Evolutionary conservation across 2,888 invertebrate species (phyloP).

Genomic region (Pyrochroa serraticornis): DNA sequence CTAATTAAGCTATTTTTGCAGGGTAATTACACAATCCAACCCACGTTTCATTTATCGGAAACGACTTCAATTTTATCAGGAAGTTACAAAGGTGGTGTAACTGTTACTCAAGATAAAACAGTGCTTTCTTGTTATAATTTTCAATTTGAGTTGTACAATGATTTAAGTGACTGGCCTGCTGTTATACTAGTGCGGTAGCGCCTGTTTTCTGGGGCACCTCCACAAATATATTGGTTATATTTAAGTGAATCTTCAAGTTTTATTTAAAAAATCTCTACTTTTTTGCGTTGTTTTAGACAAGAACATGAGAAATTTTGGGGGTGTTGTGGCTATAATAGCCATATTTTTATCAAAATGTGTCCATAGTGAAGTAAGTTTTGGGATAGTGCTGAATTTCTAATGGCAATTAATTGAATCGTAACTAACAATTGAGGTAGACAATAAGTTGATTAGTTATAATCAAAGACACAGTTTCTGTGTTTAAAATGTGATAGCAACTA

Average conservation of each 20-base stretch:
- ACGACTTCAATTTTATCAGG: slow-evolving; percentile 31
- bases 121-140: slow-evolving; percentile 37
- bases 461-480: no score
- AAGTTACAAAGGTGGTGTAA: slow-evolving; percentile 35
- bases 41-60: slow-evolving; percentile 20
- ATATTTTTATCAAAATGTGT: no score
- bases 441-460: no score
- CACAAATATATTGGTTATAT: slow-evolving; percentile 1
- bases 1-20: slow-evolving; percentile 25
- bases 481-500: no score
- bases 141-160: slow-evolving; percentile 24
- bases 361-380: no score
- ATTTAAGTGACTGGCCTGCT: not conserved
- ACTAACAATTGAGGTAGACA: no score
- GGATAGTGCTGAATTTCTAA: no score
- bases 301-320: no score
- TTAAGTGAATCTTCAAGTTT: slow-evolving; percentile 1
- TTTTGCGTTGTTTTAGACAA: not conserved
- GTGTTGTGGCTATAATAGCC: no score
- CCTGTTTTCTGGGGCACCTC: slow-evolving; percentile 1
- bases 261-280: not conserved
- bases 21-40: slow-evolving; percentile 42
- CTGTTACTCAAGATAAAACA: slow-evolving; percentile 22
- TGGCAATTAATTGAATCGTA: no score
- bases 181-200: not conserved